Evolutionary conservation across 2,888 invertebrate genomes (phyloP), one percentile per base, ranked within the genome.

Genomic region (Lutraria lutraria): DNA sequence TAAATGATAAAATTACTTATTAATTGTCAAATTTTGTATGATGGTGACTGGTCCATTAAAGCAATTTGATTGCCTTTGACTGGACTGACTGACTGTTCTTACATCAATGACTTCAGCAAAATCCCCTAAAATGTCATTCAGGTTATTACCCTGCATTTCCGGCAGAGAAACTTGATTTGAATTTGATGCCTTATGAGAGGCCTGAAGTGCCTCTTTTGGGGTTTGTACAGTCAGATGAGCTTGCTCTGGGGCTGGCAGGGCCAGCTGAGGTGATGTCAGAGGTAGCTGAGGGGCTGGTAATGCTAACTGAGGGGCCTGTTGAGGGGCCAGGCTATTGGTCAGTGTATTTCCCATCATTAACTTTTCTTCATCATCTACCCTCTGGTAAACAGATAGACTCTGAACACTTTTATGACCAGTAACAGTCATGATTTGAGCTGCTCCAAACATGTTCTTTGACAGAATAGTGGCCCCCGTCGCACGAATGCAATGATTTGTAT

Each of bases 371-470:
- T 81, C 85, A 85, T 80, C 88, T 56, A 88, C 85, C 34, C 88
- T 79, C 79, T 90, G 91, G 83, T 92, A 92, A 8, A 88, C 86
- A 29, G 89, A 81, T 4, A 92, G 83, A 12, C 89, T 89, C 29
- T 81, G 86, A 0, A 88, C 91, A 25, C 86, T 86, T 56, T 88
- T 92, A 76, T 91, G 92, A 16, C 90, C 91, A 21, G 90, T 92
- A 8, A 90, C 89, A 29, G 90, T 81, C 91, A 91, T 92, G 4
- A 90, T 91, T 76, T 90, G 91, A 6, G 89, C 83, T n/a, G 91
- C 76, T 29, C 87, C 86, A 79, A 63, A 91, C 83, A 56, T 87
- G 52, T 52, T 85, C 86, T 90, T 91, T 0, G 83, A 43, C 12
- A 91, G 81, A 63, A 91, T 88, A 34, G 91, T 88, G n/a, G 89